Base-by-base conservation (phyloP, 1,140 invertebrate species). In the Palaemon carinicauda region DNA sequence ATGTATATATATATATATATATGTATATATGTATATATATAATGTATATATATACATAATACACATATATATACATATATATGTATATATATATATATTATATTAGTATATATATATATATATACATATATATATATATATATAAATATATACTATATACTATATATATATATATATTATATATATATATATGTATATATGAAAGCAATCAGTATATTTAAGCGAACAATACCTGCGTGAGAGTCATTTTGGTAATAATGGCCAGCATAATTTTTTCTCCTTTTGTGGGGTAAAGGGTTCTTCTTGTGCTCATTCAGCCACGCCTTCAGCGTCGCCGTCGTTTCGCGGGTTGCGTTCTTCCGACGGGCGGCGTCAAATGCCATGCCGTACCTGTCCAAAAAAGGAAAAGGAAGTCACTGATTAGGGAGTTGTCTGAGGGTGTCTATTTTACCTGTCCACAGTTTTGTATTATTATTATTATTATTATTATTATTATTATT, bases 271-370 rank as follows among this genome's bases (percentile, higher is more conserved):
- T 91, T 87, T 91, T 91, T 87, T 91, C 91, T 31, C 90, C 90
- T 89, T 91, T 91, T 56, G 90, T 91, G 14, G 91, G 91, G 87
- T 91, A 91, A n/a, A 9, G 91, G 91, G 88, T 91, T 91, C 90
- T 91, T 91, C 88, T 90, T 90, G 89, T 91, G 91, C 75, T 91
- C 91, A 82, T 91, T 90, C 69, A 91, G 89, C 91, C 91, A 91
- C 29, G 90, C 90, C 90, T 91, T 91, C 65, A 91, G 84, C 31
- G 91, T 91, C 24, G 88, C 88, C 56, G 90, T 91, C 69, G 89
- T 89, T 82, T 90, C 90, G 73, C 88, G 82, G 29, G 89, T 91
- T 24, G 88, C 90, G 89, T 90, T 91, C 82, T 90, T 91, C 69
- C 88, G 27, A 52, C 89, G 83, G 52, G 85, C 86, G 41, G 87